These are phyloP conservation scores for Echiichthys vipera DNA, from an alignment of 2,797 vertebrate genomes.

Conservation along the genomic window DNA sequence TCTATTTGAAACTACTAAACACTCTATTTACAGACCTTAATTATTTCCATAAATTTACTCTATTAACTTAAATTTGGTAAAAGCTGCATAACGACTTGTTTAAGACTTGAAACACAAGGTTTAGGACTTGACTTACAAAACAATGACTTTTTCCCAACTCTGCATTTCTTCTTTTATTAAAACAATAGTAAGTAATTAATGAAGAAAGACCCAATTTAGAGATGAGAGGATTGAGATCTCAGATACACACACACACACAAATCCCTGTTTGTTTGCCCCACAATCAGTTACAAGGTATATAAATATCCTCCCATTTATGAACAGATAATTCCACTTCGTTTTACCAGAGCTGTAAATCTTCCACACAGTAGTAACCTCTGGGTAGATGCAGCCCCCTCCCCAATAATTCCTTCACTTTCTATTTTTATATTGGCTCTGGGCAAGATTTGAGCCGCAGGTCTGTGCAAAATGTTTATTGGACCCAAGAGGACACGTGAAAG, in stretches of 20 bases:
- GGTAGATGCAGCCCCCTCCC: background rate
- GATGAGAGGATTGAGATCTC: background rate
- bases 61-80: background rate
- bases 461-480: conserved; percentile 30
- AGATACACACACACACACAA: background rate
- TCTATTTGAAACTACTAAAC: too few species aligned
- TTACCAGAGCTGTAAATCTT: background rate
- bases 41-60: background rate
- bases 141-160: background rate
- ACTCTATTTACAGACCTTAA: too few species aligned
- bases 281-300: background rate
- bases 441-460: conserved; percentile 14
- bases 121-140: conserved; percentile 8
- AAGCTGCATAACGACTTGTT: background rate
- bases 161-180: background rate
- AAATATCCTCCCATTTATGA: conserved; percentile 13
- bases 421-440: conserved; percentile 28
- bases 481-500: background rate
- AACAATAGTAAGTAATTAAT: background rate
- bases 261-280: background rate
- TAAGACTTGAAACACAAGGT: background rate
- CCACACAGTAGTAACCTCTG: conserved; percentile 6
- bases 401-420: conserved; percentile 16
- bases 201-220: background rate
- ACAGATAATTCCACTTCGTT: background rate